Base-by-base conservation (phyloP, 2,113 vertebrate genomes). In the Corythornis cristatus region DNA sequence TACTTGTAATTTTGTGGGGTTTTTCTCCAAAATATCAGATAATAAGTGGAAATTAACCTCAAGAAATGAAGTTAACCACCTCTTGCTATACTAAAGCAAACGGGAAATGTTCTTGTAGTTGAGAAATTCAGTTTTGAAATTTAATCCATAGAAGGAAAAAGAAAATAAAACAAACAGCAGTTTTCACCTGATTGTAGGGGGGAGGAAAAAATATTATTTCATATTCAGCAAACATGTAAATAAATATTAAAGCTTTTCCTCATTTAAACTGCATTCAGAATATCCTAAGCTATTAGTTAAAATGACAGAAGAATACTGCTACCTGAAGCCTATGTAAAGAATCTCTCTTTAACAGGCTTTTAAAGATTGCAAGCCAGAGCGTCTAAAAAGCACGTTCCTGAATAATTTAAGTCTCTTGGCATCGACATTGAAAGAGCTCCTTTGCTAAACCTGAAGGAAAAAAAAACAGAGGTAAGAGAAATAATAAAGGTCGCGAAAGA, bases 261-360 rank as follows among this genome's bases (percentile, higher is more conserved):
- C 82, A 85, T 95, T 95, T 93, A 91, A 95, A 89, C 45, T 83
- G 82, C 78, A 91, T 91, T 89, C 89, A 46, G 37, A 95, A 94
- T 95, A 91, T 60, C 68, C 91, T 85, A 66, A 66, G 35, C 67
- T 94, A 93, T 96, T 91, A 91, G 51, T 95, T 95, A 95, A 92
- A 95, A 89, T 92, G 95, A 93, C 75, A 94, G 93, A 94, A 93
- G 90, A 93, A 92, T 71, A 88, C 43, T 94, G 82, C 89, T 93
- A 96, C 94, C 96, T 95, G 94, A 95, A 96, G 74, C 60, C 62
- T 88, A 88, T 81, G 73, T 73, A 96, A 96, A 95, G 92, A 93
- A 93, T 93, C 86, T 93, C 78, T 92, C 78, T 78, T 95, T 93
- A 95, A 94, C 66, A 89, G 64, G 79, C 91, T 56, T 90, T 74